Evolutionary conservation across 2,797 vertebrate species (phyloP).

Genomic region (Hephaestus fuliginosus): DNA sequence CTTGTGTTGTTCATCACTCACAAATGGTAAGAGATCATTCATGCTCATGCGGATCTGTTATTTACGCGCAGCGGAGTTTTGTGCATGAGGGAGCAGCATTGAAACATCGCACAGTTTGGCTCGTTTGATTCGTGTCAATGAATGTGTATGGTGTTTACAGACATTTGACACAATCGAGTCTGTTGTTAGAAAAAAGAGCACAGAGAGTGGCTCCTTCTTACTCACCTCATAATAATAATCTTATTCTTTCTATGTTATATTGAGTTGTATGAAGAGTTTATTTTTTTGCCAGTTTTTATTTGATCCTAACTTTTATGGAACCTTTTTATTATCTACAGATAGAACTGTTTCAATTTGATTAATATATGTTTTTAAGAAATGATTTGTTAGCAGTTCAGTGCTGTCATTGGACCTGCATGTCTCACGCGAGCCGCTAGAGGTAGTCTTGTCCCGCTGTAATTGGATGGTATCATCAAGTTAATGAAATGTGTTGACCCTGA

Average conservation of each 20-base stretch:
- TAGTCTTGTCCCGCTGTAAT: slow-evolving; percentile 44
- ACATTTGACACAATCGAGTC: background rate
- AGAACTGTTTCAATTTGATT: background rate
- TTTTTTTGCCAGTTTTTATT: background rate
- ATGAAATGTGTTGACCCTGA: slow-evolving; percentile 39
- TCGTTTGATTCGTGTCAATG: slow-evolving; percentile 18
- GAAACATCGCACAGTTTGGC: background rate
- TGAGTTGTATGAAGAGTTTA: background rate
- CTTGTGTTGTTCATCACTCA: slow-evolving; percentile 63
- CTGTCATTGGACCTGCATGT: slow-evolving; percentile 41
- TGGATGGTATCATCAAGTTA: slow-evolving; percentile 2
- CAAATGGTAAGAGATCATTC: slow-evolving; percentile 78
- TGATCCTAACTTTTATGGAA: background rate
- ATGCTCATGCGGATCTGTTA: background rate
- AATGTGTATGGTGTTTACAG: background rate
- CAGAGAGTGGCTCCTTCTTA: fast-evolving
- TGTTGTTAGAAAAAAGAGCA: background rate
- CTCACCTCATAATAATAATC: background rate
- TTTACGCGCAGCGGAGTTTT: slow-evolving; percentile 1
- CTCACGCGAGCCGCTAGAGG: slow-evolving; percentile 55
- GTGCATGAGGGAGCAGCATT: background rate
- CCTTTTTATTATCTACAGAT: background rate
- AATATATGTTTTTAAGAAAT: background rate
- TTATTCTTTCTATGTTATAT: background rate
- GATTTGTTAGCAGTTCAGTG: background rate